These are phyloP conservation scores for Lineus longissimus DNA, from an alignment of 1,140 invertebrate genomes.

Conservation along the genomic window DNA sequence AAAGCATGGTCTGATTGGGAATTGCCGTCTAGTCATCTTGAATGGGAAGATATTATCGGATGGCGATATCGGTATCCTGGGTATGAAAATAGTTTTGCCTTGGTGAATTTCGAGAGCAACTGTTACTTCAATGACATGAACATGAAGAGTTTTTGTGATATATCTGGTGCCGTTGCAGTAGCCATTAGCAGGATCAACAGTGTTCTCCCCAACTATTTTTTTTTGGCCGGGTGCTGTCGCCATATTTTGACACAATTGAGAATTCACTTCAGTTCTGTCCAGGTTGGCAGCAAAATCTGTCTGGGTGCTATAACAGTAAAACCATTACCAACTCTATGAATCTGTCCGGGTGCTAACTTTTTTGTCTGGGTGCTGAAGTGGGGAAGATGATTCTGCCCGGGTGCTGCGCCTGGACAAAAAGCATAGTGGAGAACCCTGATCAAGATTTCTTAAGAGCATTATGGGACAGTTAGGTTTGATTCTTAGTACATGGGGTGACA, in stretches of 20 bases:
- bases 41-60: constrained; percentile 10
- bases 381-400: too few species aligned
- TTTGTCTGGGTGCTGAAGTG: too few species aligned
- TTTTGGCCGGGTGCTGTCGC: too few species aligned
- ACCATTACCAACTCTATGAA: too few species aligned
- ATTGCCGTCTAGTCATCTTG: constrained; percentile 56
- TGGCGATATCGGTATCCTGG: constrained; percentile 24
- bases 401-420: too few species aligned
- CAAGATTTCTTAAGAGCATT: constrained; percentile 45
- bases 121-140: constrained; percentile 4
- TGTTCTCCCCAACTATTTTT: too few species aligned
- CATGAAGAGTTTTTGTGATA: neutral
- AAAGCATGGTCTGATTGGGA: constrained; percentile 49
- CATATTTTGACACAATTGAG: too few species aligned
- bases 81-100: constrained; percentile 24
- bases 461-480: neutral
- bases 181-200: constrained; percentile 34
- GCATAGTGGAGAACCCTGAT: too few species aligned
- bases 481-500: neutral
- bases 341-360: too few species aligned
- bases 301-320: too few species aligned
- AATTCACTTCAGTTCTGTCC: too few species aligned
- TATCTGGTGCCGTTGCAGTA: constrained; percentile 22
- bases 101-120: constrained; percentile 15
- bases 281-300: too few species aligned